These are phyloP conservation scores for Anastatus disparis DNA, from an alignment of 1,140 invertebrate species.

Conservation along the genomic window DNA sequence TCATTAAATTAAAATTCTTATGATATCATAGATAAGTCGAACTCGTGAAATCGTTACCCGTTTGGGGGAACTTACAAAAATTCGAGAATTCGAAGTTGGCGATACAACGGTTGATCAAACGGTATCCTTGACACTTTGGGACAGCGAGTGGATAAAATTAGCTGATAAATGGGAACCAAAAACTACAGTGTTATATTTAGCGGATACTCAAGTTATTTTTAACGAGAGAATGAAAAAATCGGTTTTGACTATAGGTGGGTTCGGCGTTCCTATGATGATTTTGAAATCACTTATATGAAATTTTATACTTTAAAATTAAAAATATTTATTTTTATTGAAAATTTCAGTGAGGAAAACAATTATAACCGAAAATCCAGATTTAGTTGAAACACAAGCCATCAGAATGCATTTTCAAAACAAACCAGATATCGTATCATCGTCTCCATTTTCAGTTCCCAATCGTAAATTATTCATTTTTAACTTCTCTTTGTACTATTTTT, in stretches of 20 bases:
- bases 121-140: slow-evolving; percentile 56
- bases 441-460: slow-evolving; percentile 60
- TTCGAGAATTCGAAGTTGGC: slow-evolving; percentile 55
- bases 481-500: not conserved
- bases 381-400: slow-evolving; percentile 54
- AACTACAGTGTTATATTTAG: slow-evolving; percentile 60
- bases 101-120: slow-evolving; percentile 51
- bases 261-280: too few relatives aligned
- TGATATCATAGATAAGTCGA: slow-evolving; percentile 57
- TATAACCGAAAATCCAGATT: slow-evolving; percentile 64
- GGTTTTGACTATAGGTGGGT: slow-evolving; percentile 54
- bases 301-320: too few relatives aligned
- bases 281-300: too few relatives aligned
- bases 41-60: slow-evolving; percentile 56
- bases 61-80: slow-evolving; percentile 55
- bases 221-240: slow-evolving; percentile 59
- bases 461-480: slow-evolving; percentile 48
- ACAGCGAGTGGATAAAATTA: slow-evolving; percentile 59
- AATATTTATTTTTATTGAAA: too few relatives aligned
- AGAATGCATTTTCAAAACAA: slow-evolving; percentile 50
- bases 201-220: slow-evolving; percentile 59
- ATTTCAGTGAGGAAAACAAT: slow-evolving; percentile 58
- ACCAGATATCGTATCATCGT: slow-evolving; percentile 45
- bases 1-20: slow-evolving; percentile 5
- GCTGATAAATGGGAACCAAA: slow-evolving; percentile 58